Conservation (phyloP, 2,797 vertebrate species). For the Tympanoctomys barrerae region DNA sequence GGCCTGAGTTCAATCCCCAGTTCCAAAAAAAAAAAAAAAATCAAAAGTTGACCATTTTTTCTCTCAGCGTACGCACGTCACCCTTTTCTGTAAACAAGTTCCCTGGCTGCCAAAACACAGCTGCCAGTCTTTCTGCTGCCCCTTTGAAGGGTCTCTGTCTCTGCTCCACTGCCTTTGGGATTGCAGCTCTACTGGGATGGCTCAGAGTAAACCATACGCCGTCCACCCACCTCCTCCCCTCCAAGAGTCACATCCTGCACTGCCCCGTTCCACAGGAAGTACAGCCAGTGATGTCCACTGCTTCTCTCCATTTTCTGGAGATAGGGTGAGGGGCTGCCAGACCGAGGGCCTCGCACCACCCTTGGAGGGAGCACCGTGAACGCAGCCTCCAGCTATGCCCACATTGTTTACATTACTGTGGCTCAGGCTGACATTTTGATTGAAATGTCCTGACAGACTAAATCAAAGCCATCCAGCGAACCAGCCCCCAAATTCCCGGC, state of each 20-base stretch:
- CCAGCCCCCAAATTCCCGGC: not conserved
- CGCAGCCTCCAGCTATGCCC: not conserved
- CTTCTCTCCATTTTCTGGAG: not conserved
- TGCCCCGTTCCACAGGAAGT: not conserved
- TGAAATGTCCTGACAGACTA: not conserved
- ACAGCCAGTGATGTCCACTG: not conserved
- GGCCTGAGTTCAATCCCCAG: too few relatives aligned
- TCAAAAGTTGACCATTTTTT: not conserved
- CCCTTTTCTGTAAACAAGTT: too few relatives aligned
- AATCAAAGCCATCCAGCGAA: not conserved
- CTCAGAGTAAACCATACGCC: fast-evolving
- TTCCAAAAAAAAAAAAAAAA: too few relatives aligned
- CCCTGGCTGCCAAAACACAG: not conserved
- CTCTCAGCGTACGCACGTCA: fast-evolving
- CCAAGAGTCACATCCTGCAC: not conserved
- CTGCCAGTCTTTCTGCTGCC: not conserved
- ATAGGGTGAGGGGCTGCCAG: not conserved
- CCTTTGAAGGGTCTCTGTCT: not conserved
- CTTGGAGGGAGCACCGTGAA: fast-evolving
- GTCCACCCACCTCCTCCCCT: not conserved
- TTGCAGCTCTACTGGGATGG: not conserved
- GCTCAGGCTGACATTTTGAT: not conserved
- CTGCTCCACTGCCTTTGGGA: fast-evolving
- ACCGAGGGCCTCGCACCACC: not conserved
- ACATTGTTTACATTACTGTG: too few relatives aligned